Percentiles rank a stretch among this genome's conserved stretches.
phyloP scores from a whole-genome alignment of 1,140 invertebrate species.

The Drosophila dunni region DNA sequence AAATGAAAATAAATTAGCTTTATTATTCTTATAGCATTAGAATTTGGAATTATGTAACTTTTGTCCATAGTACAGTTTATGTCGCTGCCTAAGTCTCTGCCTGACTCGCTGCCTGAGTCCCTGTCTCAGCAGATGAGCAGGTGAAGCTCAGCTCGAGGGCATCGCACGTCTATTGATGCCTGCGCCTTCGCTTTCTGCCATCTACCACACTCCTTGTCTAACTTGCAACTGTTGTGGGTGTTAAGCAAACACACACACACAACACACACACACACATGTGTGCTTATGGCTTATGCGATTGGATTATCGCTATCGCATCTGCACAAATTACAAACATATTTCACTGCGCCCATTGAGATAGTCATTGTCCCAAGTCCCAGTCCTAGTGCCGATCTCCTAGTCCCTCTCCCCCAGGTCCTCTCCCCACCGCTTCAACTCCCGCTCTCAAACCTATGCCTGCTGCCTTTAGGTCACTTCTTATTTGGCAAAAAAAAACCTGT shows the following conservation, averaged over 20 bases:
- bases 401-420: too few relatives aligned
- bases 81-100: not conserved
- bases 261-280: not conserved
- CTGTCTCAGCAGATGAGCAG: slow-evolving; percentile 48
- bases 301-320: slow-evolving; percentile 72
- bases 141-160: slow-evolving; percentile 57
- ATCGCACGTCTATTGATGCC: slow-evolving; percentile 26
- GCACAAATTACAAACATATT: slow-evolving; percentile 72
- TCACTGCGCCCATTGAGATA: slow-evolving; percentile 23
- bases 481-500: slow-evolving; percentile 1
- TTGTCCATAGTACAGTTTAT: too few relatives aligned
- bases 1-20: too few relatives aligned
- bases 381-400: not conserved
- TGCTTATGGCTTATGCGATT: slow-evolving; percentile 34
- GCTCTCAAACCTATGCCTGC: not conserved
- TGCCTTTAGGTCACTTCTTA: slow-evolving; percentile 15
- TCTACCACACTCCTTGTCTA: not conserved
- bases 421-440: too few relatives aligned
- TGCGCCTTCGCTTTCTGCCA: not conserved
- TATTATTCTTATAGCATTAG: too few relatives aligned
- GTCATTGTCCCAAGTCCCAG: slow-evolving; percentile 38
- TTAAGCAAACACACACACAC: slow-evolving; percentile 28
- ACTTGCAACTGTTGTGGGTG: slow-evolving; percentile 53
- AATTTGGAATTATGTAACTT: too few relatives aligned
- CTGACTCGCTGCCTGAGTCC: not conserved